A percentile compares a stretch with the other conserved stretches of the same genome.
phyloP scores from a whole-genome alignment of 2,888 invertebrate species.

The Tridacna crocea region DNA sequence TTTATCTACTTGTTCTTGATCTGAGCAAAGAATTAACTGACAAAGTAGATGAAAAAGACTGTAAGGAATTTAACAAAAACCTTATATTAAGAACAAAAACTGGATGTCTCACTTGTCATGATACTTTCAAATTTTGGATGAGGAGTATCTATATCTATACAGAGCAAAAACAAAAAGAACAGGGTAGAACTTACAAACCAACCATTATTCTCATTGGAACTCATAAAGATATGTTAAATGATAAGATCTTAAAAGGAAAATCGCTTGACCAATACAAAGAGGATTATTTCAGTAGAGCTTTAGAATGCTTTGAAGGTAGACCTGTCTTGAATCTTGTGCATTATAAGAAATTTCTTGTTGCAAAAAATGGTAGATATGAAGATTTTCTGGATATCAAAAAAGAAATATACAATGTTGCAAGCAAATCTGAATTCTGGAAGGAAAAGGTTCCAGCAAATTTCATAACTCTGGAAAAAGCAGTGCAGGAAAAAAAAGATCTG shows the following conservation, averaged over 20 bases:
- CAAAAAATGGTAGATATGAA: neutral
- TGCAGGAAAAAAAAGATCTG: neutral
- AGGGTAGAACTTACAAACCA: neutral
- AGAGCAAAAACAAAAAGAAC: neutral
- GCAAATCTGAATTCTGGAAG: neutral
- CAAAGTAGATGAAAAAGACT: neutral
- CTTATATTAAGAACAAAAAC: neutral
- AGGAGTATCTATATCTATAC: neutral
- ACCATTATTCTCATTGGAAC: neutral
- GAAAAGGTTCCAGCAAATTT: neutral
- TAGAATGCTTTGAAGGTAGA: slow-evolving; percentile 21
- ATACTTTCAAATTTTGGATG: neutral
- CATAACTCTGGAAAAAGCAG: neutral
- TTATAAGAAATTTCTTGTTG: neutral
- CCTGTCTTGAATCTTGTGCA: slow-evolving; percentile 1
- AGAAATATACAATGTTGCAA: slow-evolving; percentile 1
- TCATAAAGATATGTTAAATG: neutral
- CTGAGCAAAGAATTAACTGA: slow-evolving; percentile 16
- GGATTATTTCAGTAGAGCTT: slow-evolving; percentile 44
- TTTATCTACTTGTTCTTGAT: slow-evolving; percentile 49
- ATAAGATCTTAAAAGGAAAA: slow-evolving; percentile 30
- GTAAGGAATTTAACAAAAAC: neutral
- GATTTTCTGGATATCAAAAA: slow-evolving; percentile 1
- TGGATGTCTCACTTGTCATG: neutral
- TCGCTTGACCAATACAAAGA: slow-evolving; percentile 31